Evolutionary conservation across 2,113 vertebrate species (phyloP), one percentile per base, ranked within the genome.

Genomic region (Nycticorax nycticorax): DNA sequence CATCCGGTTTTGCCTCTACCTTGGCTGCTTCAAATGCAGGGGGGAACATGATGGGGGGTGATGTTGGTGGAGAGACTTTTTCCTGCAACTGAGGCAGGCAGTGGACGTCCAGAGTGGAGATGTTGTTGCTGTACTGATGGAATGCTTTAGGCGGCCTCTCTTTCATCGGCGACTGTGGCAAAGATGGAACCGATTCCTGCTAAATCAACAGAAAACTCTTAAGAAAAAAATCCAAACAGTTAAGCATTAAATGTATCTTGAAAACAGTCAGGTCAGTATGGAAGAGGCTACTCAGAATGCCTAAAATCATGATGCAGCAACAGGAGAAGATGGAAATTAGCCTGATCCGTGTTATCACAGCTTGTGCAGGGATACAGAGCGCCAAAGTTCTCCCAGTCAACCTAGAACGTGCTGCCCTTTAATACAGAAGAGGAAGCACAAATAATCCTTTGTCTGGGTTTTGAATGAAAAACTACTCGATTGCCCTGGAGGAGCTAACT

Each of bases 101-200:
- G 94, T 98, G 99, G 41, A 99, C 99, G 0, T 99, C 98, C 68
- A 99, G 93, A 22, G 99, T 96, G 45, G 99, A 99, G 97, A 99
- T 98, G 97, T 99, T 99, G 98, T 98, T 99, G 97, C 95, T 98
- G 97, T 99, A 99, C 69, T 98, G 99, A 93, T 99, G 99, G 64
- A 98, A 98, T 2, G 97, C 97, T 97, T 96, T 98, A 16, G 98
- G 98, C 1, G 98, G 97, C 53, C 92, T 96, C 93, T 99, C 99
- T 3, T 98, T 98, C 56, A 98, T 93, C 2, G 98, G 98, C 0
- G 98, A 98, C 64, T 97, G 98, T 0, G 98, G 97, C 85, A 99
- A 93, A 23, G 98, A 91, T n/a, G 98, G 97, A 85, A 98, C 74
- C 0, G 98, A 96, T 32, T 98, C 98, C 99, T 99, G 97, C 11